These are phyloP conservation scores for Zaprionus vittiger DNA, from an alignment of 1,140 invertebrate species.

Conservation along the genomic window DNA sequence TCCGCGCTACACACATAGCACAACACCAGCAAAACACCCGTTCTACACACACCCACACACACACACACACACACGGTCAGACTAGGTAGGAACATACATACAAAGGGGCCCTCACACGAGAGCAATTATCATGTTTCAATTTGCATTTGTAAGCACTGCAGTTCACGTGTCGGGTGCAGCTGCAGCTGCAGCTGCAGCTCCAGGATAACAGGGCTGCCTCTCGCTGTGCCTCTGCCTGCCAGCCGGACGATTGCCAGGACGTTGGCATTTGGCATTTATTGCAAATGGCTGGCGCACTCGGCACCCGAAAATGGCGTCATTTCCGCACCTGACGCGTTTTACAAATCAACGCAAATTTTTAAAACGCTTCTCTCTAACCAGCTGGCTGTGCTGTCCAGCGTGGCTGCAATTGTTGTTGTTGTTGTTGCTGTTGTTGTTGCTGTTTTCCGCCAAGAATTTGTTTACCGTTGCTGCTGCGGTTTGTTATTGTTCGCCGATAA, in stretches of 20 bases:
- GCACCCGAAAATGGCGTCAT: slow-evolving; percentile 51
- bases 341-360: slow-evolving; percentile 66
- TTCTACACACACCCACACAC: background rate
- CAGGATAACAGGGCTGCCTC: slow-evolving; percentile 3
- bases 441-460: slow-evolving; percentile 40
- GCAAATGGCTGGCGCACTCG: slow-evolving; percentile 46
- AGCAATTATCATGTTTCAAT: slow-evolving; percentile 75
- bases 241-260: background rate
- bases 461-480: slow-evolving; percentile 47
- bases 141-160: slow-evolving; percentile 73
- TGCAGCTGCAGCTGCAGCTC: slow-evolving; percentile 21
- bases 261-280: slow-evolving; percentile 57
- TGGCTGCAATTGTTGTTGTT: slow-evolving; percentile 27
- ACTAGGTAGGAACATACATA: background rate
- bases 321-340: slow-evolving; percentile 62
- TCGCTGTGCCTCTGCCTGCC: background rate
- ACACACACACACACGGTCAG: background rate
- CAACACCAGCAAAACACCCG: background rate
- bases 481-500: slow-evolving; percentile 69
- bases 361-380: slow-evolving; percentile 22
- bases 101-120: slow-evolving; percentile 25
- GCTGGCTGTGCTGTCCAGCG: slow-evolving; percentile 7
- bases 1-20: slow-evolving; percentile 32
- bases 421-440: slow-evolving; percentile 24
- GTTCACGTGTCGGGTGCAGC: slow-evolving; percentile 27